phyloP scores from a whole-genome alignment of 1,140 invertebrate genomes.

The Penaeus vannamei region DNA sequence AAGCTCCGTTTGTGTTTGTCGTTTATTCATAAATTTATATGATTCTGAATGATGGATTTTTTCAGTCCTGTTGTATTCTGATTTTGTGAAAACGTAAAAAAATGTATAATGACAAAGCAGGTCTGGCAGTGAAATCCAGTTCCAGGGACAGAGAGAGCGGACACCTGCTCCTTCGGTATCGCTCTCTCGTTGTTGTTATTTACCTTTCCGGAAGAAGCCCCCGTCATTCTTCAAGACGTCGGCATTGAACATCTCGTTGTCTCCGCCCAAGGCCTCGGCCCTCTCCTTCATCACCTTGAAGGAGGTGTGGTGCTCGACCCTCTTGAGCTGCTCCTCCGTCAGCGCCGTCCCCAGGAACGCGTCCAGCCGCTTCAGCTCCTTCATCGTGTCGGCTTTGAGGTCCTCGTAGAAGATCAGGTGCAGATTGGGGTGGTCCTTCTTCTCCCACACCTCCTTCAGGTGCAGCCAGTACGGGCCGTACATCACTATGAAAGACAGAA shows the following conservation, averaged over 20 bases:
- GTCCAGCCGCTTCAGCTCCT: slow-evolving; percentile 34
- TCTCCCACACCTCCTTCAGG: slow-evolving; percentile 20
- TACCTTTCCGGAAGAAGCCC: slow-evolving; percentile 29
- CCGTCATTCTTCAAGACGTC: not conserved
- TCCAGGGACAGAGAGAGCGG: not conserved
- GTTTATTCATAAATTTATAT: too few species aligned
- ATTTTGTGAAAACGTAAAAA: not conserved
- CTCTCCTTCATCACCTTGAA: not conserved
- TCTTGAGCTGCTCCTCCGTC: slow-evolving; percentile 11
- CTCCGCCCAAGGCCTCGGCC: not conserved
- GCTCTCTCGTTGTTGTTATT: not conserved
- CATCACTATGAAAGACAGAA: not conserved
- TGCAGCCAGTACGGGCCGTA: slow-evolving; percentile 35
- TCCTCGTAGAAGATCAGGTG: slow-evolving; percentile 47
- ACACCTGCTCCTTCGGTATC: too few species aligned
- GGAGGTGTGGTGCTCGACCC: slow-evolving; percentile 26
- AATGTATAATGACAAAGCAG: not conserved
- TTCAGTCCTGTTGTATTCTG: too few species aligned
- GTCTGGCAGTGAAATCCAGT: not conserved
- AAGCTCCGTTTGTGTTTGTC: too few species aligned
- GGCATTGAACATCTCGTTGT: not conserved
- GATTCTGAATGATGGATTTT: too few species aligned
- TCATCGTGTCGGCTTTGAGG: slow-evolving; percentile 24
- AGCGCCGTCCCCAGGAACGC: slow-evolving; percentile 28
- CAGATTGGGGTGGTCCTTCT: slow-evolving; percentile 35